phyloP scores from a whole-genome alignment of 53 echinoderm and acorn worm species.

The Mesocentrotus franciscanus region DNA sequence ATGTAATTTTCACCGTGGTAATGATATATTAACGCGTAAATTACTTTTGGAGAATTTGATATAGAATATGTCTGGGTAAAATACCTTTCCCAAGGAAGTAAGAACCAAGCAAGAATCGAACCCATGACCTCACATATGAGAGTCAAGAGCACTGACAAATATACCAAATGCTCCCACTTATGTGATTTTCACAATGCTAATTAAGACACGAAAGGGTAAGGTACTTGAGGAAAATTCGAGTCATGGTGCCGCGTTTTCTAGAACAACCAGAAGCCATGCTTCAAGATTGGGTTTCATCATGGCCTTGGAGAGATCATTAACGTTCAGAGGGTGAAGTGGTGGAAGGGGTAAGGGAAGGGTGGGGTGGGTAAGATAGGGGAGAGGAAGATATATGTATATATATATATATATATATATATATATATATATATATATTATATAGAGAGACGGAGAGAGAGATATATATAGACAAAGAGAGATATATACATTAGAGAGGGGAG shows the following conservation, averaged over 20 bases:
- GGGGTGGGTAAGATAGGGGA: not conserved
- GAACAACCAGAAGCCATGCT: not conserved
- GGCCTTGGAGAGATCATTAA: conserved; percentile 16
- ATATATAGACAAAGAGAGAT: not conserved
- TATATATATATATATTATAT: not conserved
- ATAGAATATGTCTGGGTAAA: too few species aligned
- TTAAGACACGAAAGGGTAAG: not conserved
- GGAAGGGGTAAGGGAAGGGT: not conserved
- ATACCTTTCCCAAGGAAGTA: too few species aligned
- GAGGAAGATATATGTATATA: not conserved
- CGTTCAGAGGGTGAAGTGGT: not conserved
- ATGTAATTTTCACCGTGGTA: too few species aligned
- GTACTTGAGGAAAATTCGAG: not conserved
- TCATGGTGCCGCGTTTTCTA: conserved; percentile 6
- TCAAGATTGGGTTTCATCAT: not conserved
- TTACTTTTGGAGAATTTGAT: too few species aligned
- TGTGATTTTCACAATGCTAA: not conserved
- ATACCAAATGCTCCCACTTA: too few species aligned
- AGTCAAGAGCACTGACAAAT: too few species aligned
- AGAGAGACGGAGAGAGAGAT: not conserved
- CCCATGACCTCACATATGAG: too few species aligned
- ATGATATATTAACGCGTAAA: too few species aligned
- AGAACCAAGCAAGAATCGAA: too few species aligned
- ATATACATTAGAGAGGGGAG: too few species aligned
- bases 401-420: not conserved